These are phyloP conservation scores for Phthorimaea operculella DNA, from an alignment of 1,140 invertebrate genomes.

Conservation along the genomic window DNA sequence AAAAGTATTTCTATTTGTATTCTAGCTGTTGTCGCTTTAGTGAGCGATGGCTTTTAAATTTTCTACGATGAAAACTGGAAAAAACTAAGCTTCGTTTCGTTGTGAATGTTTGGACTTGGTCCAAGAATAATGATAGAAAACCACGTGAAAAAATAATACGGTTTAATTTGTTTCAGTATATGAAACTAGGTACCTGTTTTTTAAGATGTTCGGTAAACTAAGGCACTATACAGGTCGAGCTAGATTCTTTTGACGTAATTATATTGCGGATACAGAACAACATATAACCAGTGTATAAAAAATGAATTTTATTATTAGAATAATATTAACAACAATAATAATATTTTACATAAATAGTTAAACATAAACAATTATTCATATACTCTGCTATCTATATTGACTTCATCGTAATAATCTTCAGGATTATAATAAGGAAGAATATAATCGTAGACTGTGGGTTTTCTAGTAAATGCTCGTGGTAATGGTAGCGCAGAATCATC, in stretches of 20 bases:
- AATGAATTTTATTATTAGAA: too few relatives aligned
- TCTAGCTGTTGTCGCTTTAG: conserved; percentile 60
- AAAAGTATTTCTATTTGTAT: conserved; percentile 63
- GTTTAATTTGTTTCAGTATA: conserved; percentile 21
- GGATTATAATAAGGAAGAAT: not conserved
- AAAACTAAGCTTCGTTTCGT: conserved; percentile 59
- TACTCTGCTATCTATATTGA: too few relatives aligned
- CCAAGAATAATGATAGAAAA: conserved; percentile 61
- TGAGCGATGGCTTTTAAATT: conserved; percentile 66
- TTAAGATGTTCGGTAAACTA: too few relatives aligned
- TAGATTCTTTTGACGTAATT: too few relatives aligned
- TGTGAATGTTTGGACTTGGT: conserved; percentile 54
- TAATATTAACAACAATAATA: too few relatives aligned
- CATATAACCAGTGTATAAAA: too few relatives aligned
- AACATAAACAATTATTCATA: too few relatives aligned
- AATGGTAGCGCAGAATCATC: not conserved
- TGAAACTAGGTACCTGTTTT: not conserved
- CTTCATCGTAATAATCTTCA: too few relatives aligned
- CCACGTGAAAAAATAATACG: conserved; percentile 44
- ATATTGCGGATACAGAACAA: too few relatives aligned
- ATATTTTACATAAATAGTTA: too few relatives aligned
- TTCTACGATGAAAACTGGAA: conserved; percentile 66
- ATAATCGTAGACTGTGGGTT: conserved; percentile 20
- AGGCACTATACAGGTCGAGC: too few relatives aligned
- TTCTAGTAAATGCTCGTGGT: not conserved